Percentiles rank a stretch among this genome's conserved stretches.
phyloP scores from a whole-genome alignment of 2,797 vertebrate genomes.

The Avahi laniger region DNA sequence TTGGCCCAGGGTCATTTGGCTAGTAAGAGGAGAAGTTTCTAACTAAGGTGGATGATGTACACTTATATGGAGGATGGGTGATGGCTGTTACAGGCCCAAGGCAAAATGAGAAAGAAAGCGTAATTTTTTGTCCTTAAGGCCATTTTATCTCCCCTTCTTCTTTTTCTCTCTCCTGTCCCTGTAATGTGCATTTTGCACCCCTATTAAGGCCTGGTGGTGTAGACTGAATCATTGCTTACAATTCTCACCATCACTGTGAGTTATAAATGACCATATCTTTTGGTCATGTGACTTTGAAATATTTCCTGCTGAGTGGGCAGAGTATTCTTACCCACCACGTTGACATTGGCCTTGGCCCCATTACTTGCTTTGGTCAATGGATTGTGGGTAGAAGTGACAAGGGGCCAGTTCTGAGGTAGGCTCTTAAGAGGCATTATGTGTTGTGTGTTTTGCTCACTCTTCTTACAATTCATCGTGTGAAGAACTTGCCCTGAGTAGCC shows the following conservation, averaged over 20 bases:
- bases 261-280: background rate
- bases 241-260: background rate
- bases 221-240: background rate
- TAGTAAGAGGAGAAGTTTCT: background rate
- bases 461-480: background rate
- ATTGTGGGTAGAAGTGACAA: background rate
- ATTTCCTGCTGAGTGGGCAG: background rate
- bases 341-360: background rate
- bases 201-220: background rate
- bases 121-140: background rate
- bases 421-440: background rate
- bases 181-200: background rate
- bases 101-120: background rate
- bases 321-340: background rate
- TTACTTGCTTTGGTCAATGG: background rate
- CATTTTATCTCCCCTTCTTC: background rate
- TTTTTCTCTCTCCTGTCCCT: background rate
- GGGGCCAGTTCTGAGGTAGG: background rate
- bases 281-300: background rate
- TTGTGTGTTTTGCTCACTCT: background rate
- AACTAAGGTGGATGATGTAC: background rate
- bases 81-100: background rate
- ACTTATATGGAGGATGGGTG: background rate
- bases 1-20: background rate
- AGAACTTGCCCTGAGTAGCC: background rate